phyloP scores from a whole-genome alignment of 2,113 vertebrate genomes.

The Epinephelus moara region DNA sequence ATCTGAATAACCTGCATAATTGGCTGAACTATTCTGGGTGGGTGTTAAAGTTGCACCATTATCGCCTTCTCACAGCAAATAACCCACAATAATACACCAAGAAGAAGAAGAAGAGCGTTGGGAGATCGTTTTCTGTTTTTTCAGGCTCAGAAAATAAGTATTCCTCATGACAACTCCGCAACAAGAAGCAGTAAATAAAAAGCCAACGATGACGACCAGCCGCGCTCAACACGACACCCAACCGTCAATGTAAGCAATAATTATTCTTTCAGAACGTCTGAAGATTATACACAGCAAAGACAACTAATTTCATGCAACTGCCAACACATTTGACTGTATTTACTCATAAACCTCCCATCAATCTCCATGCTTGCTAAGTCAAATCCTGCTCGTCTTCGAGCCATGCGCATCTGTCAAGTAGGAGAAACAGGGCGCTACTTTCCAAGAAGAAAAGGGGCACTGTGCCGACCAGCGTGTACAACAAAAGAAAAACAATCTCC shows the following conservation, averaged over 20 bases:
- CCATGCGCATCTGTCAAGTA: conserved; percentile 56
- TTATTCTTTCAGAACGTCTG: conserved; percentile 51
- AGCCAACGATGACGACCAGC: conserved; percentile 5
- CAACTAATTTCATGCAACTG: conserved; percentile 39
- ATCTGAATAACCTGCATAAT: conserved; percentile 46
- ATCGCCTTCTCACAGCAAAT: conserved; percentile 26
- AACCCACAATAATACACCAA: neutral
- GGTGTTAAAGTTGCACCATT: conserved; percentile 1
- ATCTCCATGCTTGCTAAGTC: conserved; percentile 37
- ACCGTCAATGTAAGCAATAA: conserved; percentile 55
- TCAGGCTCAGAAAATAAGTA: neutral
- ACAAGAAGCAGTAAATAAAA: conserved; percentile 21
- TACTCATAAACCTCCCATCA: conserved; percentile 51
- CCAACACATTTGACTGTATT: conserved; percentile 33
- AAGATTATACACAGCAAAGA: conserved; percentile 37
- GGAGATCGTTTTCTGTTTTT: neutral
- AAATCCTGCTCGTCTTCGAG: conserved; percentile 38
- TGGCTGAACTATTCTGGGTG: conserved; percentile 37
- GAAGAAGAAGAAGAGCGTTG: neutral
- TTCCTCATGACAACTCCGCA: conserved; percentile 6
- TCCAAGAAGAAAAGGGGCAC: conserved; percentile 47
- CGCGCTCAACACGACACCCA: conserved; percentile 24
- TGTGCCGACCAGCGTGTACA: conserved; percentile 48
- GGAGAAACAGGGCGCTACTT: conserved; percentile 52
- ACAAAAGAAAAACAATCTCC: conserved; percentile 72